Evolutionary conservation across 2,113 vertebrate species (phyloP).

Genomic region (Myotis yumanensis): DNA sequence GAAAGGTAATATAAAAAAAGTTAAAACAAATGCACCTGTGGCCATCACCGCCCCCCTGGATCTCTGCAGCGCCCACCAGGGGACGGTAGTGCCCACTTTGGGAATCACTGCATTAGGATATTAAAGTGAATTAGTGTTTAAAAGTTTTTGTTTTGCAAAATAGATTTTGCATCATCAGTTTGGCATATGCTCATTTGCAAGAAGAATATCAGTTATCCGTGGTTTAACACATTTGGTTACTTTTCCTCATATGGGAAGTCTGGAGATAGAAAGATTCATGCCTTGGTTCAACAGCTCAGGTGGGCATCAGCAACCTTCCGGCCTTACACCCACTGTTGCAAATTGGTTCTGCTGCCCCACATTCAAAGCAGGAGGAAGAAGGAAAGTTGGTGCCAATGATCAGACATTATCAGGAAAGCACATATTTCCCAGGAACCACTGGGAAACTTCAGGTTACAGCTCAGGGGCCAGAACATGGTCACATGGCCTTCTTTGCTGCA

Average conservation of each 20-base stretch:
- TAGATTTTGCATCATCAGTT: neutral
- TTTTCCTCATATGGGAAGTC: neutral
- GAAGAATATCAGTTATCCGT: neutral
- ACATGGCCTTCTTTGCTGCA: neutral
- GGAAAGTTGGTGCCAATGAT: neutral
- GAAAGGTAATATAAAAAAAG: too few species aligned
- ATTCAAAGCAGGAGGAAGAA: neutral
- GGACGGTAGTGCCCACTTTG: too few species aligned
- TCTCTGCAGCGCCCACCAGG: too few species aligned
- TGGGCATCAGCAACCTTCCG: neutral
- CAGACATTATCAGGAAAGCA: neutral
- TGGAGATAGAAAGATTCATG: neutral
- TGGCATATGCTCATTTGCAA: neutral
- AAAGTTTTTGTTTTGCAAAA: slow-evolving; percentile 16
- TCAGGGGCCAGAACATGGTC: neutral
- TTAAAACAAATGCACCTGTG: too few species aligned
- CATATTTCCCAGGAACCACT: neutral
- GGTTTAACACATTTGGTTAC: neutral
- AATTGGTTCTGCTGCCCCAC: neutral
- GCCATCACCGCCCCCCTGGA: too few species aligned
- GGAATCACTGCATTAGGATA: neutral
- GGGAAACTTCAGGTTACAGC: neutral
- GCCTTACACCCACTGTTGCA: neutral
- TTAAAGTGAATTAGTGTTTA: neutral
- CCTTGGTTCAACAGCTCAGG: neutral